Percentiles rank a stretch among this genome's conserved stretches.
These are phyloP conservation scores for Streblospio benedicti DNA, from an alignment of 1,140 invertebrate species.

Conservation along the genomic window DNA sequence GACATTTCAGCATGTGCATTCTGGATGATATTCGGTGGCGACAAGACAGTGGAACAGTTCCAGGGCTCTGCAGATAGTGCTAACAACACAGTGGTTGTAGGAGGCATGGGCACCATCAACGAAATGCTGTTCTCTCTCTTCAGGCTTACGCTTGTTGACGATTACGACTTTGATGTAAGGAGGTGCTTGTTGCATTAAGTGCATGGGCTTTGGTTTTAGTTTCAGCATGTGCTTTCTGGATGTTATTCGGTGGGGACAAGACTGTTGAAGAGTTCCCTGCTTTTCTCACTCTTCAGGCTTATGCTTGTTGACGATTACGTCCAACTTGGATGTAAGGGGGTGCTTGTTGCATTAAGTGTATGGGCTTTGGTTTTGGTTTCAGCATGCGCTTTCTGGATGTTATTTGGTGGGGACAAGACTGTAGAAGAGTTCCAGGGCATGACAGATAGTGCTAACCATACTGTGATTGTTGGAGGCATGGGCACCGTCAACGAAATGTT, in stretches of 20 bases:
- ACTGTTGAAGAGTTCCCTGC: slow-evolving; percentile 13
- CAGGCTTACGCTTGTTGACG: slow-evolving; percentile 41
- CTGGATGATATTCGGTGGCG: slow-evolving; percentile 43
- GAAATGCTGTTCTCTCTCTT: slow-evolving; percentile 36
- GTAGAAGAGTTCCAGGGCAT: slow-evolving; percentile 1
- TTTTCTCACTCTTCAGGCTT: slow-evolving; percentile 38
- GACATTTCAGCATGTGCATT: slow-evolving; percentile 43
- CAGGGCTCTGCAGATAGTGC: not conserved
- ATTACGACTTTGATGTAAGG: slow-evolving; percentile 42
- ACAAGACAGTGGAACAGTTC: slow-evolving; percentile 6
- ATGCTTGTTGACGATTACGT: slow-evolving; percentile 44
- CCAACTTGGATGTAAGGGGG: slow-evolving; percentile 41
- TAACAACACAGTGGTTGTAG: slow-evolving; percentile 20
- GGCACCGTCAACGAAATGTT: slow-evolving; percentile 25
- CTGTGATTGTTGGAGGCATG: slow-evolving; percentile 26
- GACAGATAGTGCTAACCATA: slow-evolving; percentile 4
- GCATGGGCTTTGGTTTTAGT: no score
- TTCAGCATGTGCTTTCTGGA: slow-evolving; percentile 45
- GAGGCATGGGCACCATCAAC: slow-evolving; percentile 26
- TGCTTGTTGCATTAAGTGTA: no score
- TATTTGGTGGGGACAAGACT: slow-evolving; percentile 32
- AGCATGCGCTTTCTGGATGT: slow-evolving; percentile 45
- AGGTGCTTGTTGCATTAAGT: no score
- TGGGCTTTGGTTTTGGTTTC: no score
- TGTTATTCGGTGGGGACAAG: slow-evolving; percentile 37